Base-by-base conservation (phyloP, 2,113 vertebrate genomes). In the Thunnus thynnus region DNA sequence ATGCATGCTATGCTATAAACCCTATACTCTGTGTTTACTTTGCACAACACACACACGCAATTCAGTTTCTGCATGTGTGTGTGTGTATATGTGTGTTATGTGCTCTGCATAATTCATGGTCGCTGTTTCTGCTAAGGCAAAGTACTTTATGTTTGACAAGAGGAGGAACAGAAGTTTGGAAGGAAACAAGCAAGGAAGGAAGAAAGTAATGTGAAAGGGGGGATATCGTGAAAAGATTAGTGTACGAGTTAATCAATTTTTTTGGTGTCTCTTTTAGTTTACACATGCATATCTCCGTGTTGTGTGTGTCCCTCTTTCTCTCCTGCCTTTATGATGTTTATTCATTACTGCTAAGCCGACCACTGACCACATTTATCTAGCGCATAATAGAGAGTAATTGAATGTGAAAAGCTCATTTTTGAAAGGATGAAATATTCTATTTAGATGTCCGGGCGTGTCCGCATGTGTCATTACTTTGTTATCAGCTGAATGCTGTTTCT, bases 391-490 rank as follows among this genome's bases (percentile, higher is more conserved):
- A 81, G 84, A 86, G 87, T 92, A 93, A 94, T 93, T 94, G 88
- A 92, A 91, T 89, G 91, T 93, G 84, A 91, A 92, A 91, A 85
- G 83, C 87, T 89, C 63, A 83, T 94, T 91, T 93, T 92, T 90
- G 82, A 91, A 84, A 76, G 72, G 75, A 88, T 76, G 74, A 48
- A 72, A 83, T 76, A 92, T 89, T 91, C 75, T 83, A 80, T 89
- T 91, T 87, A 88, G 85, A 91, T 88, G 85, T 84, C 88, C 89
- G 25, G 82, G 88, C 82, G 76, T 91, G 91, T 92, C 89, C 65
- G 55, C 81, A 79, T 86, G 90, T 92, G 91, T 89, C 93, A 92
- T 91, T 93, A 86, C 90, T 90, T 91, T 91, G 90, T 91, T 92
- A 91, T 90, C 88, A 86, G 84, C 85, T 86, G 91, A 93, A 90